Percentiles rank a stretch among this genome's conserved stretches.
phyloP scores from a whole-genome alignment of 1,140 invertebrate species.

The Oreohelix idahoensis region DNA sequence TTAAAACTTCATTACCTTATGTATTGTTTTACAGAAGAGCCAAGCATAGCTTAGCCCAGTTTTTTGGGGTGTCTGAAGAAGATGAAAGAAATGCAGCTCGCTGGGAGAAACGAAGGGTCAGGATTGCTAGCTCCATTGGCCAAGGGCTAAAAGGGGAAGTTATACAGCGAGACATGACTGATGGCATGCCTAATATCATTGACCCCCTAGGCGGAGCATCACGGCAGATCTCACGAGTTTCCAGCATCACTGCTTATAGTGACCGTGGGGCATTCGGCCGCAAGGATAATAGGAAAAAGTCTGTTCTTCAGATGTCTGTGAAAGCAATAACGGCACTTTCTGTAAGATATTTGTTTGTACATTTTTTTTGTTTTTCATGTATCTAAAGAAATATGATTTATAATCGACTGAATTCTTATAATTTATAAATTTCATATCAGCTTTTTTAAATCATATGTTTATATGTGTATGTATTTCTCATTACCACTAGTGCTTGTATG shows the following conservation, averaged over 20 bases:
- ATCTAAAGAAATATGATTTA: too few species aligned
- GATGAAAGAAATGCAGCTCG: constrained; percentile 47
- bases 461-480: too few species aligned
- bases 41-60: constrained; percentile 61
- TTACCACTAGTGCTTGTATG: too few species aligned
- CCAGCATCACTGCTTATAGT: constrained; percentile 58
- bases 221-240: constrained; percentile 57
- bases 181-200: constrained; percentile 44
- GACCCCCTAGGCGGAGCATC: constrained; percentile 57
- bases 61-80: constrained; percentile 64
- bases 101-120: constrained; percentile 63
- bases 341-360: constrained; percentile 9
- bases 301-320: constrained; percentile 72
- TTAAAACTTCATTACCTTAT: too few species aligned
- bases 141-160: constrained; percentile 55
- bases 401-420: too few species aligned
- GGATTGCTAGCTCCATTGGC: constrained; percentile 56
- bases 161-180: constrained; percentile 50
- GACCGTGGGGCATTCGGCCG: constrained; percentile 37
- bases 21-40: constrained; percentile 48
- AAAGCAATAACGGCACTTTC: constrained; percentile 70
- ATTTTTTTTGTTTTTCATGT: too few species aligned
- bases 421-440: too few species aligned
- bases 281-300: constrained; percentile 69
- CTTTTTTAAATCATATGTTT: too few species aligned